Conservation (phyloP, 1,140 invertebrate genomes). For the Lasioglossum baleicum region DNA sequence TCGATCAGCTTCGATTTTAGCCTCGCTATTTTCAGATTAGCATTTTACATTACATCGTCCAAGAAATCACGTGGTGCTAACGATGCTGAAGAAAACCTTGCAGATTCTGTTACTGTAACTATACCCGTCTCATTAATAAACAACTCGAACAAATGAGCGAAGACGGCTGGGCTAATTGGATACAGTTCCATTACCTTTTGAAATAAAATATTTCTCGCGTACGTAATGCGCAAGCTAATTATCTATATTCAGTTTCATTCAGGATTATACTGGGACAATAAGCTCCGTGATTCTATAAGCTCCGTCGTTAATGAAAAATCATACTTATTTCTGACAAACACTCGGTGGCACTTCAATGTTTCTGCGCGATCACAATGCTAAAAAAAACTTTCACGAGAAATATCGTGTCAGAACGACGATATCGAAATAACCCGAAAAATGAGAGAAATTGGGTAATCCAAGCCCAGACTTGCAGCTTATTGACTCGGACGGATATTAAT, state of each 20-base stretch:
- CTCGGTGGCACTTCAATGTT: not conserved
- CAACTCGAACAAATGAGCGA: not conserved
- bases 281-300: not conserved
- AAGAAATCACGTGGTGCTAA: not conserved
- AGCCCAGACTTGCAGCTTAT: not conserved
- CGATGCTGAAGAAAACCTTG: not conserved
- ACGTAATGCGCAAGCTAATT: conserved; percentile 20
- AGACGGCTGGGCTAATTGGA: conserved; percentile 6
- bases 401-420: too few species aligned
- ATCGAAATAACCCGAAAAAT: not conserved
- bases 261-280: not conserved
- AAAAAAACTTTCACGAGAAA: not conserved
- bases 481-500: conserved; percentile 25
- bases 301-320: not conserved
- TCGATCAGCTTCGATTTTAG: too few species aligned
- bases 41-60: not conserved
- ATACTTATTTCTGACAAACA: conserved; percentile 25
- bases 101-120: too few species aligned
- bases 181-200: not conserved
- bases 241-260: not conserved
- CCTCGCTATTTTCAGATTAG: too few species aligned
- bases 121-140: not conserved
- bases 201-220: conserved; percentile 5
- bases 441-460: not conserved
- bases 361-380: not conserved